Evolutionary conservation across 2,797 vertebrate genomes (phyloP).

Genomic region (Phoxinus dragarum): DNA sequence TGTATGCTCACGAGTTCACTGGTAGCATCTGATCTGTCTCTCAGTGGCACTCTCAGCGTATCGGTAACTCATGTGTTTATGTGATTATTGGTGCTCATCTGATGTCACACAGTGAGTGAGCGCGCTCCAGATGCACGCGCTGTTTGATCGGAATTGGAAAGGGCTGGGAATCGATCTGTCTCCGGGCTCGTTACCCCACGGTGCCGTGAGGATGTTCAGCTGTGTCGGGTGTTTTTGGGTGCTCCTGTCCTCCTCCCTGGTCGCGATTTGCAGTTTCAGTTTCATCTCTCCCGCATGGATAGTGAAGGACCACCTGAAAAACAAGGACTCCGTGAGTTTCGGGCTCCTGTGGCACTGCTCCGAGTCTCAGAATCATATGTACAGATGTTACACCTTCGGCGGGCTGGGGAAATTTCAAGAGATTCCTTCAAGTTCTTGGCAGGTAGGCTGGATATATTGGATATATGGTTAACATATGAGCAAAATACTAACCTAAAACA

Average conservation of each 20-base stretch:
- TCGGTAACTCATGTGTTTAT: constrained; percentile 1
- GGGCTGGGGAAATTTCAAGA: constrained; percentile 85
- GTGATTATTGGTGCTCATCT: constrained; percentile 31
- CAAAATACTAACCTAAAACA: background rate
- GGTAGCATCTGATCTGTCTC: background rate
- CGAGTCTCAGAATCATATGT: constrained; percentile 81
- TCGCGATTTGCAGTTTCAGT: constrained; percentile 87
- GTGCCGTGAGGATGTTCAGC: constrained; percentile 85
- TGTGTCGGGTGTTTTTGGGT: constrained; percentile 92
- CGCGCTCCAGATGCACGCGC: constrained; percentile 83
- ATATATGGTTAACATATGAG: background rate
- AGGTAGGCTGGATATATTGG: constrained; percentile 76
- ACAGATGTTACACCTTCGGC: constrained; percentile 86
- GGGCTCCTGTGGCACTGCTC: constrained; percentile 91
- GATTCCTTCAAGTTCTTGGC: constrained; percentile 93
- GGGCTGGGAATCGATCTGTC: constrained; percentile 76
- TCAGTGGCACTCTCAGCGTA: background rate
- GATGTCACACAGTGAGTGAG: constrained; percentile 67
- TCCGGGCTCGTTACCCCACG: constrained; percentile 75
- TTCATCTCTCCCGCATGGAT: constrained; percentile 90
- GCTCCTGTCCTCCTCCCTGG: constrained; percentile 86
- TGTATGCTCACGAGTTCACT: background rate
- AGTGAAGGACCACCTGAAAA: constrained; percentile 80
- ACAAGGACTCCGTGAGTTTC: constrained; percentile 84
- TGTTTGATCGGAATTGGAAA: constrained; percentile 82